Base-by-base conservation (phyloP, 1,140 invertebrate genomes). In the Lasioglossum baleicum region DNA sequence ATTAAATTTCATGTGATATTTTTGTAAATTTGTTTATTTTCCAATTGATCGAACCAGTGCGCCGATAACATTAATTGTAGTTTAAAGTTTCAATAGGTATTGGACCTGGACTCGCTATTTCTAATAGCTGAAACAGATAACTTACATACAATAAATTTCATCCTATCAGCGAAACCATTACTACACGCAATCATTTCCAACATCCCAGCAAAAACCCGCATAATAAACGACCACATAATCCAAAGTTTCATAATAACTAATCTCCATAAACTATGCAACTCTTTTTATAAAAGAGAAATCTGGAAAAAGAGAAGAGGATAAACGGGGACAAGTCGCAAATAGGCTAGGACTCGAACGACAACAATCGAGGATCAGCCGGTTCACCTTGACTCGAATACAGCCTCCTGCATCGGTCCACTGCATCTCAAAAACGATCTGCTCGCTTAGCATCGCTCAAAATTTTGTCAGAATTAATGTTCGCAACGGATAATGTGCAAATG, bases 381-480 rank as follows among this genome's bases (percentile, higher is more conserved):
- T 87, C 66, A 8, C 70, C 75, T 87, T 82, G 79, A 58, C 68
- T 86, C 6, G 35, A n/a, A 83, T 80, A 77, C 13, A 17, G 15
- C 7, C 15, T 1, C 7, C 7, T 17, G 31, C 10, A 53, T 8
- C n/a, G 72, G 13, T 7, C 7, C 1, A 7, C 20, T 31, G 15
- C 35, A 20, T 7, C 20, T 65, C 20, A 1, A 4, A 53, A 53
- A 26, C 26, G 26, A 26, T 26, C 26, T 26, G 26, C 26, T n/a
- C n/a, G n/a, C n/a, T n/a, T 26, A 26, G 26, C 26, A 26, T 26
- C 26, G 26, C 26, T 26, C 26, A 26, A 26, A 26, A 26, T 26
- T 26, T 26, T 26, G 26, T 26, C 26, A 26, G 26, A 26, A 26
- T 26, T 26, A 26, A 26, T 1, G 26, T 26, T 26, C 26, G 26